Base-by-base conservation (phyloP, 2,888 invertebrate species). In the Autographa gamma region DNA sequence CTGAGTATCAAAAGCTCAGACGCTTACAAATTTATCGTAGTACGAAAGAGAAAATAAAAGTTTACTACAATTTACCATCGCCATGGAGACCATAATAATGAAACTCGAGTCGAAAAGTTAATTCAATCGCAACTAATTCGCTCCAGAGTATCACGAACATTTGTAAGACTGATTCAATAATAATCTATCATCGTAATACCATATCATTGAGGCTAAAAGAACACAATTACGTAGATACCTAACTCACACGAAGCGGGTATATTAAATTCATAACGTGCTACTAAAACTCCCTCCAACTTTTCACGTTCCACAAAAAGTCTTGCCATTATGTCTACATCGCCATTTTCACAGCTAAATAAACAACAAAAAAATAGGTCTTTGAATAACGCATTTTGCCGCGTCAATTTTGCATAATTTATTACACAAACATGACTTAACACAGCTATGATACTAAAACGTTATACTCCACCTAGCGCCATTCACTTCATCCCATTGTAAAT, bases 371-470 rank as follows among this genome's bases (percentile, higher is more conserved):
- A 80, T 80, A 66, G 66, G 65, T 77, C 77, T 84, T 81, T 81
- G 81, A 79, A 87, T 82, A 88, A 85, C 84, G 81, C 82, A 83
- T 87, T 86, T 86, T 85, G 73, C 77, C 79, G 77, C 86, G 83
- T 90, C 87, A 87, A 87, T 90, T 89, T 86, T 75, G 74, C 83
- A 82, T 90, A 89, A 90, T 90, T 89, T 89, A 90, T 90, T 87
- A 87, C 79, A 74, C 84, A 88, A 89, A 89, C 89, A 88, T 90
- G 89, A 90, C 89, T 90, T 75, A 79, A 87, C 80, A 80, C 69
- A 77, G 71, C 81, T 82, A 82, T 85, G 41, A 71, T 63, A 74
- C 84, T 83, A 77, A 85, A 86, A 85, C 65, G 78, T 73, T 77
- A 73, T 73, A 76, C 81, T 88, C 87, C 82, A 73, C 71, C 74